Conservation (phyloP, 2,797 vertebrate species). For the Artibeus lituratus region DNA sequence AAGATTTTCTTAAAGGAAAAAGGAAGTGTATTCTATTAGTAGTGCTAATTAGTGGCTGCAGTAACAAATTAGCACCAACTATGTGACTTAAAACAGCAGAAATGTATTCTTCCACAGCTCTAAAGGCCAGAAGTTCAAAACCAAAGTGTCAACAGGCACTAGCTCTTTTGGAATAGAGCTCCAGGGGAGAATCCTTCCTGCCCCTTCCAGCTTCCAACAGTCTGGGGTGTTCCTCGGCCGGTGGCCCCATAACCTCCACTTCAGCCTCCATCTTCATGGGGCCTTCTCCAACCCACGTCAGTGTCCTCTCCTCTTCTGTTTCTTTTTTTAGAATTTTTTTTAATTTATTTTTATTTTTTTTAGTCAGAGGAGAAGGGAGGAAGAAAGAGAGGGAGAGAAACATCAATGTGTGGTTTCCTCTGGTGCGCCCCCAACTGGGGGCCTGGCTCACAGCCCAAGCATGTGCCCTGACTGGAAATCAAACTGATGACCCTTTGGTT, state of each 20-base stretch:
- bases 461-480: too few relatives aligned
- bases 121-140: background rate
- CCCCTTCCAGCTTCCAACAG: background rate
- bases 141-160: background rate
- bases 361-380: too few relatives aligned
- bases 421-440: too few relatives aligned
- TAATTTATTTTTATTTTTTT: too few relatives aligned
- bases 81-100: background rate
- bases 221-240: background rate
- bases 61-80: background rate
- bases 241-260: background rate
- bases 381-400: too few relatives aligned
- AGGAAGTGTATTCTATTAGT: background rate
- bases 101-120: background rate
- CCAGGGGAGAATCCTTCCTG: background rate
- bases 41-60: background rate
- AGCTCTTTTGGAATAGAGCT: background rate
- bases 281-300: background rate
- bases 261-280: background rate
- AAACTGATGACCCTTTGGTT: too few relatives aligned
- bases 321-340: too few relatives aligned
- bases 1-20: background rate
- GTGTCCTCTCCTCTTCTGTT: background rate
- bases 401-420: too few relatives aligned
- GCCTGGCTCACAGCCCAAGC: too few relatives aligned